Evolutionary conservation across 1,140 invertebrate genomes (phyloP).

Genomic region (Belonocnema kinseyi): DNA sequence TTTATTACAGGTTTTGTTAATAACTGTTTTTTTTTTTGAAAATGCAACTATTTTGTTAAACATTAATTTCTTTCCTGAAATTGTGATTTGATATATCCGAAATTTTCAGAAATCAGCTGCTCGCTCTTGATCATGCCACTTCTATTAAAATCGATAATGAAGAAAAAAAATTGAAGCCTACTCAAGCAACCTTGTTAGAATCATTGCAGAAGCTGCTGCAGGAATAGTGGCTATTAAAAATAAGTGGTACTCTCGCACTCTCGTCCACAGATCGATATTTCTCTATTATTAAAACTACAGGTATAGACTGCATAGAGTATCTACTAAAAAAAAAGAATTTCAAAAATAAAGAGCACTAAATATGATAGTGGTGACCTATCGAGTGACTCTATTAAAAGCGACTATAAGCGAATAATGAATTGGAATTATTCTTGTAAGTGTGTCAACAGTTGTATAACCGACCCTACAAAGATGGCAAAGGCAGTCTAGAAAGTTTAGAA

Average conservation of each 20-base stretch:
- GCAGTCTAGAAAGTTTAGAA: neutral
- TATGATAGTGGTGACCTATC: slow-evolving; percentile 7
- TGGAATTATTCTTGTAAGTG: too few species aligned
- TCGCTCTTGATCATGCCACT: too few species aligned
- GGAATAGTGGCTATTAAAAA: neutral
- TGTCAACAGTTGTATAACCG: too few species aligned
- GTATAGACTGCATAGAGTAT: slow-evolving; percentile 1
- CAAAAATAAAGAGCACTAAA: slow-evolving; percentile 1
- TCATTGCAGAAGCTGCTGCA: neutral
- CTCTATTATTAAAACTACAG: slow-evolving; percentile 8
- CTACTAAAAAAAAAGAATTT: neutral
- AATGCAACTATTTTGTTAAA: too few species aligned
- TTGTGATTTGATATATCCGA: too few species aligned
- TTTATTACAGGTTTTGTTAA: too few species aligned
- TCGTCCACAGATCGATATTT: neutral
- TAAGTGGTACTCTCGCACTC: neutral
- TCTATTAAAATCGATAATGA: too few species aligned
- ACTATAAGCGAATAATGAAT: neutral
- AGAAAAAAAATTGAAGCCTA: too few species aligned
- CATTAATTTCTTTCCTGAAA: too few species aligned
- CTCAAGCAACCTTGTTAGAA: neutral
- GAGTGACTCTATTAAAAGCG: neutral
- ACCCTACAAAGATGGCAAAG: too few species aligned
- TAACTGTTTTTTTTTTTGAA: too few species aligned
- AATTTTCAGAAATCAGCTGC: too few species aligned